Percentiles rank a stretch among this genome's conserved stretches.
Evolutionary conservation across 37 sponge, comb jelly and placozoan species (phyloP).

Genomic region (Hexactinellida sp.): DNA sequence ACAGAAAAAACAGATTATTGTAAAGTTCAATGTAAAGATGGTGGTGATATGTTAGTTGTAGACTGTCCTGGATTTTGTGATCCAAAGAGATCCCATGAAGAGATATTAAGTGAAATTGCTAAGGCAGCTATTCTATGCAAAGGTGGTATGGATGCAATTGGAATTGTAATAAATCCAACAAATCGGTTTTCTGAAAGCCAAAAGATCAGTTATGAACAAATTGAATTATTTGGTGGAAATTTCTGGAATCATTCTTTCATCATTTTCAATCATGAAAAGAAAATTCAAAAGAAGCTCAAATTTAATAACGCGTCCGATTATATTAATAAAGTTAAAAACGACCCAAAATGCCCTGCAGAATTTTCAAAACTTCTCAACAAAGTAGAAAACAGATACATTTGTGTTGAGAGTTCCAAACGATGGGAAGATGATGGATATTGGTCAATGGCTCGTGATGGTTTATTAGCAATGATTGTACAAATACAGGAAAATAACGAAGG

Average conservation of each 20-base stretch:
- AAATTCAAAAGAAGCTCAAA: background rate
- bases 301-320: background rate
- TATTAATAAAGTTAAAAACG: background rate
- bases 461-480: background rate
- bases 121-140: background rate
- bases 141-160: conserved; percentile 1
- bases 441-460: background rate
- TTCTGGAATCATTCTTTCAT: conserved; percentile 4
- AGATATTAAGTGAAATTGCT: background rate
- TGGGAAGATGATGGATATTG: background rate
- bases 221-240: background rate
- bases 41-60: background rate
- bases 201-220: conserved; percentile 1
- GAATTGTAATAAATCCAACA: background rate
- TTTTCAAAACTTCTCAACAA: background rate
- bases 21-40: background rate
- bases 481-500: background rate
- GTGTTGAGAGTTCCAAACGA: background rate
- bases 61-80: conserved; percentile 7
- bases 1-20: background rate
- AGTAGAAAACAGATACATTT: background rate
- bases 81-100: background rate
- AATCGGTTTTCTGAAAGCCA: background rate
- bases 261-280: background rate
- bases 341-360: background rate